A percentile compares a stretch with the other conserved stretches of the same genome.
These are phyloP conservation scores for Chorisops tibialis DNA, from an alignment of 2,888 invertebrate genomes.

Conservation along the genomic window DNA sequence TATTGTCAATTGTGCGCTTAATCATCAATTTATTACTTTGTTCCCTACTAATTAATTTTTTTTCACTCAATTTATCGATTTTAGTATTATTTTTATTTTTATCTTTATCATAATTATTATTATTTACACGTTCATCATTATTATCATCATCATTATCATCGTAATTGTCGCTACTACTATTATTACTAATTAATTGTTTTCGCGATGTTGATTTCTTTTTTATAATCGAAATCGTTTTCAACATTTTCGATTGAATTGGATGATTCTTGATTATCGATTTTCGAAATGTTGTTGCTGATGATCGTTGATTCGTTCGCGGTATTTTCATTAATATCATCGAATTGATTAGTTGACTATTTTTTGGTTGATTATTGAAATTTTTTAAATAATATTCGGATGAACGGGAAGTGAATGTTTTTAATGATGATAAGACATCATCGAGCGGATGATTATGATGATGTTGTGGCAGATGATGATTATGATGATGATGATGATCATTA, in stretches of 20 bases:
- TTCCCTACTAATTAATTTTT: neutral
- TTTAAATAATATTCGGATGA: no score
- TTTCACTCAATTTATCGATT: no score
- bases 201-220: no score
- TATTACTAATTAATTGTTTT: no score
- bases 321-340: neutral
- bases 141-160: neutral
- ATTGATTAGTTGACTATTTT: no score
- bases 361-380: no score
- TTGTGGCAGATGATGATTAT: neutral
- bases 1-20: slow-evolving; percentile 22
- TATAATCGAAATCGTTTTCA: no score
- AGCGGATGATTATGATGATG: neutral
- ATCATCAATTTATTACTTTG: slow-evolving; percentile 4
- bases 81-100: no score
- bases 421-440: no score
- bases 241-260: no score
- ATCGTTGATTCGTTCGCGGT: neutral
- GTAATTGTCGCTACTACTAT: no score
- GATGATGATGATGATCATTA: neutral
- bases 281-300: neutral
- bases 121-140: neutral
- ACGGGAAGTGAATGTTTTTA: no score
- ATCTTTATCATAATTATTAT: neutral
- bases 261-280: neutral